Evolutionary conservation across 2,797 vertebrate species (phyloP), one percentile per base, ranked within the genome.

Genomic region (Silurus lanzhouensis): DNA sequence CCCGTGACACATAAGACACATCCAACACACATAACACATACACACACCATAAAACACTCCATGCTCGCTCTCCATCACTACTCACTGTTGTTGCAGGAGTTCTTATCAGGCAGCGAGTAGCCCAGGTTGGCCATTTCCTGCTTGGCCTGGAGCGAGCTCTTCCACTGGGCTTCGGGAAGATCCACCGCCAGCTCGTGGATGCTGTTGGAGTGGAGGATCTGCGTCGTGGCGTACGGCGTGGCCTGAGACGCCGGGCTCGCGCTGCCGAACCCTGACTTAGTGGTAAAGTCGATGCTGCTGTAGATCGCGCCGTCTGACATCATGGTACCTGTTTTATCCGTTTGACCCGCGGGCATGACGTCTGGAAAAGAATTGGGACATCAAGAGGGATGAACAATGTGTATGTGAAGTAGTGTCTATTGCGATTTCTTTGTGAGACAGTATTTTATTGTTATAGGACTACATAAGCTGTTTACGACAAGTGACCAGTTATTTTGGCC

Each of bases 241-340:
- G 98, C 97, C 92, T 99, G 98, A 0, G 96, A 97, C 79, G 96
- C 96, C 90, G 98, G 98, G 89, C 97, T 96, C 64, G 97, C 96
- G 93, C 97, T 98, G 93, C 97, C 97, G 93, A 97, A 99, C 88
- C 94, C 97, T 80, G 96, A 95, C 95, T 99, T 99, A 38, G 97
- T 98, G 81, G 97, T 99, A 92, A 99, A 99, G 93, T 99, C 98
- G 68, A 99, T 99, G 94, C 98, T 99, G 94, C 98, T 99, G 92
- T 99, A 99, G 94, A 99, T 99, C 92, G 98, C 98, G 90, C 98
- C 98, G 61, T 99, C 98, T 0, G 98, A 99, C 64, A 99, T 96
- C 97, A 99, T 98, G 5, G 98, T 99, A 82, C 97, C 96, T 0
- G 95, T 96, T 93, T 99, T 99, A 92, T 99, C 98, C 76, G 96